Conservation (phyloP, 2,888 invertebrate species). For the Troides oblongomaculatus region DNA sequence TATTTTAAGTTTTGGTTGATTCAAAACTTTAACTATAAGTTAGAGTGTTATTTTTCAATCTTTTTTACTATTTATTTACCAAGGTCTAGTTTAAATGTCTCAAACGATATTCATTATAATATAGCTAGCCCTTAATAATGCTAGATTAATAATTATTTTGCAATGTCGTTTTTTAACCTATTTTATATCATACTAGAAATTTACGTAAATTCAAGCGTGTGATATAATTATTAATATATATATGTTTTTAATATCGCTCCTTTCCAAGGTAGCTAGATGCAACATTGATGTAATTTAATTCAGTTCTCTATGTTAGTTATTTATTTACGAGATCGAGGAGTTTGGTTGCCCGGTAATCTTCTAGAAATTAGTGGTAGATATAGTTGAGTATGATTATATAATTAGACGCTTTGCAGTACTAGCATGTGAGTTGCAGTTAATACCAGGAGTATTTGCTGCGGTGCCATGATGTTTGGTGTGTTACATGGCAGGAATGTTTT, state of each 20-base stretch:
- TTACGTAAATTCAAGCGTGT: slow-evolving; percentile 72
- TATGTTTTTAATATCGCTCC: slow-evolving; percentile 59
- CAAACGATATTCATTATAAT: slow-evolving; percentile 49
- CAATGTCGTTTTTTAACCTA: slow-evolving; percentile 48
- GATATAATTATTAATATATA: slow-evolving; percentile 57
- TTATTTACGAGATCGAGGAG: slow-evolving; percentile 66
- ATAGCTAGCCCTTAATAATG: slow-evolving; percentile 50
- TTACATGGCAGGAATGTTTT: slow-evolving; percentile 5
- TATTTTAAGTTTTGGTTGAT: slow-evolving; percentile 77
- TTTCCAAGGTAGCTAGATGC: slow-evolving; percentile 69
- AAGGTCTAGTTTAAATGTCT: slow-evolving; percentile 60
- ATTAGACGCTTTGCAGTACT: slow-evolving; percentile 65
- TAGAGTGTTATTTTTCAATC: slow-evolving; percentile 69
- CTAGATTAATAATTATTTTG: slow-evolving; percentile 55
- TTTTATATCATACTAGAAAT: slow-evolving; percentile 49
- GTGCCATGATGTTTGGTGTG: slow-evolving; percentile 32
- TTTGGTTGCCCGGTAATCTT: slow-evolving; percentile 66
- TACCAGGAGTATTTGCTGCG: slow-evolving; percentile 30
- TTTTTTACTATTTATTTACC: slow-evolving; percentile 66
- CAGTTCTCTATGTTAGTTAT: slow-evolving; percentile 65
- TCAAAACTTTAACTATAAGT: slow-evolving; percentile 80
- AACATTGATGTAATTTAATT: slow-evolving; percentile 53
- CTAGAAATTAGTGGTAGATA: slow-evolving; percentile 60
- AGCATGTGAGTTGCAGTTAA: slow-evolving; percentile 47
- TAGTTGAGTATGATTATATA: slow-evolving; percentile 62